Conservation (phyloP, 30 jellyfish, hydroid and myxozoan species). For the Hydra vulgaris region DNA sequence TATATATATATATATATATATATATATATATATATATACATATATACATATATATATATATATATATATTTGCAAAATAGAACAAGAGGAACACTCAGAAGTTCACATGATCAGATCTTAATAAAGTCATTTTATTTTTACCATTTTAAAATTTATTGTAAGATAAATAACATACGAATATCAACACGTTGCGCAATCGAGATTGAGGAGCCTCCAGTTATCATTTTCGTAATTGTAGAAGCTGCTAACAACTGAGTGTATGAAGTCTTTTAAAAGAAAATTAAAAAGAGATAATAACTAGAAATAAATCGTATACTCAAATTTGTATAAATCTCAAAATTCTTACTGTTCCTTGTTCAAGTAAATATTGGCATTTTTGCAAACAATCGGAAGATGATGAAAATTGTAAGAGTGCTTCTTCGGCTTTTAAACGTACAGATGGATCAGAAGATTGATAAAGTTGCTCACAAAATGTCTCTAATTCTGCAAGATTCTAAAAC, state of each 20-base stretch:
- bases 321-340: neutral
- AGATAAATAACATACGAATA: constrained; percentile 75
- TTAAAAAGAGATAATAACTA: neutral
- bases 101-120: too few relatives aligned
- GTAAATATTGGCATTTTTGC: constrained; percentile 79
- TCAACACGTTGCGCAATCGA: constrained; percentile 62
- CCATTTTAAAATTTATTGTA: too few relatives aligned
- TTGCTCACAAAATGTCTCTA: constrained; percentile 91
- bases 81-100: too few relatives aligned
- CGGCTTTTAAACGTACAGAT: constrained; percentile 72
- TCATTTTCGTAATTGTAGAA: constrained; percentile 68
- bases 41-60: too few relatives aligned
- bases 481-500: constrained; percentile 80
- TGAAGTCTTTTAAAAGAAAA: constrained; percentile 52
- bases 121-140: too few relatives aligned
- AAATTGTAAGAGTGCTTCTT: constrained; percentile 72
- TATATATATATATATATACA: too few relatives aligned
- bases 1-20: too few relatives aligned
- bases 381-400: constrained; percentile 91
- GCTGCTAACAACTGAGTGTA: constrained; percentile 93
- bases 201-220: constrained; percentile 55
- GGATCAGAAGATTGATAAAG: constrained; percentile 91
- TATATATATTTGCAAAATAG: too few relatives aligned
- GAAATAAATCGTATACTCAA: neutral
- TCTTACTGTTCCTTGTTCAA: constrained; percentile 93